Conservation (phyloP, 2,888 invertebrate genomes). For the Tetrapedia diversipes region DNA sequence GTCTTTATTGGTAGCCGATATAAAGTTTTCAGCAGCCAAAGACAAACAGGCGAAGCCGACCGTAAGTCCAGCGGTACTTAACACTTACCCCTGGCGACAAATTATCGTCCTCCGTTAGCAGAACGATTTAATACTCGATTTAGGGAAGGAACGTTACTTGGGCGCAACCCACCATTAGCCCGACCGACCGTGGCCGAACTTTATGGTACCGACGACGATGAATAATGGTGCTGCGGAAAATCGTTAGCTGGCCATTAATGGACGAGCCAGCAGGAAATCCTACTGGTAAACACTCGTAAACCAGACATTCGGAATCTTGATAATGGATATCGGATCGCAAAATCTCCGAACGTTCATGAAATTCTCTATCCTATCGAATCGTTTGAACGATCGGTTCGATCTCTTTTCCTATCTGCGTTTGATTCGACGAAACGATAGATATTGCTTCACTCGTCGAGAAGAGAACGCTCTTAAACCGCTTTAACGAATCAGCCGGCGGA, state of each 20-base stretch:
- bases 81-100: slow-evolving; percentile 59
- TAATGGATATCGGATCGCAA: slow-evolving; percentile 67
- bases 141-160: slow-evolving; percentile 62
- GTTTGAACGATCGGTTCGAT: not conserved
- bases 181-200: slow-evolving; percentile 66
- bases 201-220: slow-evolving; percentile 68
- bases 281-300: slow-evolving; percentile 70
- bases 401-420: slow-evolving; percentile 2
- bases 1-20: not conserved
- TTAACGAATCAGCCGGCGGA: not conserved
- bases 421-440: not conserved
- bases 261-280: slow-evolving; percentile 58
- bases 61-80: slow-evolving; percentile 47
- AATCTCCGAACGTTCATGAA: slow-evolving; percentile 15
- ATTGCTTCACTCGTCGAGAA: too few species aligned
- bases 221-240: slow-evolving; percentile 70
- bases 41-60: slow-evolving; percentile 40
- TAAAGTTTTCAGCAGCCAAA: slow-evolving; percentile 51
- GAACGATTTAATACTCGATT: slow-evolving; percentile 70
- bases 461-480: too few species aligned
- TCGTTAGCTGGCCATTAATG: slow-evolving; percentile 68
- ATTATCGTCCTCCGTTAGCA: slow-evolving; percentile 60
- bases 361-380: not conserved
- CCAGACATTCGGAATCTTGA: slow-evolving; percentile 61
- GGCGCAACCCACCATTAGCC: slow-evolving; percentile 65